These are phyloP conservation scores for Pseudocheirus occidentalis DNA, from an alignment of 2,797 vertebrate species.

Conservation along the genomic window DNA sequence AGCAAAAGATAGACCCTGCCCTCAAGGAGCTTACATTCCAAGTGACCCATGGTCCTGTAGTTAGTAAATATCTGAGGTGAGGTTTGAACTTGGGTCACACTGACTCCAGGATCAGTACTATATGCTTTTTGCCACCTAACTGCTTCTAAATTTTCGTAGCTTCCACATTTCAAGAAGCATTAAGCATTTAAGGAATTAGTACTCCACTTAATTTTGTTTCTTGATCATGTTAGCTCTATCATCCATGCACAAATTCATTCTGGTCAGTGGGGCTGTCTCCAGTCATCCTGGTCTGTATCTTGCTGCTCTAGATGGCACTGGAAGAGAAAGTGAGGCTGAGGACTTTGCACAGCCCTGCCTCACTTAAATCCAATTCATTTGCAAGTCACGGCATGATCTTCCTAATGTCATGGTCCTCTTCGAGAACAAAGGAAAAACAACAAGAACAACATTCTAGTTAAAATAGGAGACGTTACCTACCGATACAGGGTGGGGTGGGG, in stretches of 20 bases:
- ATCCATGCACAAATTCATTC: background rate
- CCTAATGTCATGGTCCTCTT: no score
- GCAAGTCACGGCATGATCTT: no score
- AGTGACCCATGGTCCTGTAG: background rate
- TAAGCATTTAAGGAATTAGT: background rate
- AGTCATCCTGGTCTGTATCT: no score
- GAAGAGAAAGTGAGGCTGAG: no score
- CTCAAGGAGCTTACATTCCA: background rate
- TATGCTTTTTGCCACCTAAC: background rate
- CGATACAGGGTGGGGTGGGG: background rate
- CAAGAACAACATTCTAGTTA: background rate
- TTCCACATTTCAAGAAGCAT: background rate
- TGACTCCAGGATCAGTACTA: background rate
- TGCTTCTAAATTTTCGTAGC: background rate
- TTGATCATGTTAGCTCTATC: background rate
- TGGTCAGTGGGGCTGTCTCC: background rate
- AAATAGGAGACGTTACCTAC: background rate
- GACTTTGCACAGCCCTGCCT: no score
- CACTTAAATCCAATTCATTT: no score
- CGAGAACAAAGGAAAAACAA: no score
- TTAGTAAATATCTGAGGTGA: background rate
- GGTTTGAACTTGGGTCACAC: background rate
- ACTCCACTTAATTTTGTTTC: conserved; percentile 7
- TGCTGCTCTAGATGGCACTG: no score
- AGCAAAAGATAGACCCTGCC: background rate